Percentiles rank a stretch among this genome's conserved stretches.
These are phyloP conservation scores for Lycophotia porphyrea DNA, from an alignment of 2,888 invertebrate species.

Conservation along the genomic window DNA sequence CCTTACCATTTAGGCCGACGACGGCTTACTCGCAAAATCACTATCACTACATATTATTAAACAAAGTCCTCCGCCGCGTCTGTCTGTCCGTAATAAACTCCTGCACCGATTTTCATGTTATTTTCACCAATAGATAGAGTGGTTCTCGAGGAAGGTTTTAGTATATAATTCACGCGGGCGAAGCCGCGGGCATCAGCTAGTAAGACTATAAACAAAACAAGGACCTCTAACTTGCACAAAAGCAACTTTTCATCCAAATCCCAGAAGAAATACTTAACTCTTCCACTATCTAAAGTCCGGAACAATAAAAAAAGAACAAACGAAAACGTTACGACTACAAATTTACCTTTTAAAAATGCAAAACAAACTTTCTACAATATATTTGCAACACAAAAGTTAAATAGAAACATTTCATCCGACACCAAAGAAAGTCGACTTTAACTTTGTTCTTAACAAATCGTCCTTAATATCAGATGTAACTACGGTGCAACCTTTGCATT, in stretches of 20 bases:
- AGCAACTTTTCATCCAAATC: conserved; percentile 25
- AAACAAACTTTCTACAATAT: conserved; percentile 48
- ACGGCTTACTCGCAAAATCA: not conserved
- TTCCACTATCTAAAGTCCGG: conserved; percentile 24
- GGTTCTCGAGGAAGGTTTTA: too few species aligned
- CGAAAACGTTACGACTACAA: conserved; percentile 36
- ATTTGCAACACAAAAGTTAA: conserved; percentile 62
- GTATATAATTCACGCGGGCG: too few species aligned
- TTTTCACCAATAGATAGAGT: too few species aligned
- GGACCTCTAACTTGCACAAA: not conserved
- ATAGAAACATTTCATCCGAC: conserved; percentile 61
- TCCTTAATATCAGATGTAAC: conserved; percentile 67
- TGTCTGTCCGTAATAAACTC: too few species aligned
- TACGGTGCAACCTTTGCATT: conserved; percentile 68
- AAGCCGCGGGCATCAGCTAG: too few species aligned
- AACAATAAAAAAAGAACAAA: conserved; percentile 21
- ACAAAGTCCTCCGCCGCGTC: too few species aligned
- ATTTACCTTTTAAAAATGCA: conserved; percentile 49
- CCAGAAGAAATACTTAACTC: conserved; percentile 25
- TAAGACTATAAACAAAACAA: not conserved
- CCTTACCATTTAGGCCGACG: accelerated
- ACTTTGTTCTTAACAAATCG: conserved; percentile 73
- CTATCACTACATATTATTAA: too few species aligned
- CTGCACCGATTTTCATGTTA: too few species aligned
- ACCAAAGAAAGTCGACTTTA: conserved; percentile 44